phyloP scores from a whole-genome alignment of 2,797 vertebrate species.

The Sebastolobus altivelis region DNA sequence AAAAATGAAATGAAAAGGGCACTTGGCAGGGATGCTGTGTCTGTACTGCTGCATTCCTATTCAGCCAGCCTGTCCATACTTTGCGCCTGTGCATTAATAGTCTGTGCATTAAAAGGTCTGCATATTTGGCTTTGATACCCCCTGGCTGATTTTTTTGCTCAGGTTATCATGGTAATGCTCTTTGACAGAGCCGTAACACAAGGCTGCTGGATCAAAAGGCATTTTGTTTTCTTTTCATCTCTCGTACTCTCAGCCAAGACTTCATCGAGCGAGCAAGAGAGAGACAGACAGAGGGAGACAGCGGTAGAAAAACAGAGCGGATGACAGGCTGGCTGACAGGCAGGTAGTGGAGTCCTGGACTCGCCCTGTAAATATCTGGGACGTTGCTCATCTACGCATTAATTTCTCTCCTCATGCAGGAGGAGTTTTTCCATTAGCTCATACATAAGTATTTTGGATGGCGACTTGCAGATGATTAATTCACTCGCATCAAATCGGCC shows the following conservation, averaged over 20 bases:
- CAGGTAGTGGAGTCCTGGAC: slow-evolving; percentile 63
- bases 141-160: slow-evolving; percentile 43
- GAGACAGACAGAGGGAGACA: slow-evolving; percentile 41
- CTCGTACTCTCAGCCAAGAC: slow-evolving; percentile 53
- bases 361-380: slow-evolving; percentile 66
- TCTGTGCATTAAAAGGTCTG: slow-evolving; percentile 50
- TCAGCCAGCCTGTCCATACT: slow-evolving; percentile 30
- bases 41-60: slow-evolving; percentile 21
- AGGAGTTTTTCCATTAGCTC: slow-evolving; percentile 71
- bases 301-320: slow-evolving; percentile 47
- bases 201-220: slow-evolving; percentile 72
- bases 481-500: slow-evolving; percentile 58
- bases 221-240: slow-evolving; percentile 81
- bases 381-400: slow-evolving; percentile 66
- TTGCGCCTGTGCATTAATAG: slow-evolving; percentile 56
- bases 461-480: slow-evolving; percentile 65
- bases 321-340: slow-evolving; percentile 51
- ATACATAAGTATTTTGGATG: slow-evolving; percentile 60
- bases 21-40: slow-evolving; percentile 48
- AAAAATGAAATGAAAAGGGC: slow-evolving; percentile 59
- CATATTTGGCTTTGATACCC: slow-evolving; percentile 59
- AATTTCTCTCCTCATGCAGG: slow-evolving; percentile 48
- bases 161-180: slow-evolving; percentile 76
- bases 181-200: slow-evolving; percentile 74
- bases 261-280: slow-evolving; percentile 25